phyloP scores from a whole-genome alignment of 2,888 invertebrate species.

The Thymelicus lineola region DNA sequence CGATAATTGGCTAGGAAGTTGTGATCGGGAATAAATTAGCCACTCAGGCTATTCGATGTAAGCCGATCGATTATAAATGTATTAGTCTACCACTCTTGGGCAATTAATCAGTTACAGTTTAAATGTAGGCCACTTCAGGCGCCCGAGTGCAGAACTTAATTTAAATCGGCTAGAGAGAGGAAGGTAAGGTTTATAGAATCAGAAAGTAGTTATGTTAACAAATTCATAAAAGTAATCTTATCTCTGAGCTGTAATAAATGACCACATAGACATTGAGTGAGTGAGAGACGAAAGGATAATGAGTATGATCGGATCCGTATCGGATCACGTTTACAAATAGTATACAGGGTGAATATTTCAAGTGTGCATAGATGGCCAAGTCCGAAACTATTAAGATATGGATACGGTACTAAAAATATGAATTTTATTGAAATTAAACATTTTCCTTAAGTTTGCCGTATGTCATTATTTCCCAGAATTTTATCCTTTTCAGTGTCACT shows the following conservation, averaged over 20 bases:
- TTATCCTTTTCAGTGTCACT: too few relatives aligned
- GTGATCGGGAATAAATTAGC: slow-evolving; percentile 50
- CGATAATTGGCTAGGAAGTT: slow-evolving; percentile 38
- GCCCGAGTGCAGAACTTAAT: slow-evolving; percentile 36
- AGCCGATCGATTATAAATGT: slow-evolving; percentile 57
- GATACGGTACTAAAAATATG: too few relatives aligned
- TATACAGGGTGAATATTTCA: too few relatives aligned
- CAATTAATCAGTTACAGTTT: slow-evolving; percentile 47
- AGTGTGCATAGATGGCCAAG: too few relatives aligned
- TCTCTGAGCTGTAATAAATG: neutral
- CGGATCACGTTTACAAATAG: too few relatives aligned
- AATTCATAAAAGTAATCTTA: neutral
- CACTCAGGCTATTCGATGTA: slow-evolving; percentile 52
- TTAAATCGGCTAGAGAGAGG: slow-evolving; percentile 22
- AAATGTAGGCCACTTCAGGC: slow-evolving; percentile 47
- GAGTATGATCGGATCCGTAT: too few relatives aligned
- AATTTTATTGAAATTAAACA: too few relatives aligned
- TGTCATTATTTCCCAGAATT: too few relatives aligned
- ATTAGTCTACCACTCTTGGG: slow-evolving; percentile 54
- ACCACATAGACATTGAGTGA: neutral
- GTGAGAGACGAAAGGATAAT: too few relatives aligned
- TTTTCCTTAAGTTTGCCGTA: too few relatives aligned
- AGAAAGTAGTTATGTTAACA: neutral
- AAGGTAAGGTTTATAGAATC: slow-evolving; percentile 9
- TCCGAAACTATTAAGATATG: too few relatives aligned